Evolutionary conservation across 2,113 vertebrate species (phyloP).

Genomic region (Capra hircus): DNA sequence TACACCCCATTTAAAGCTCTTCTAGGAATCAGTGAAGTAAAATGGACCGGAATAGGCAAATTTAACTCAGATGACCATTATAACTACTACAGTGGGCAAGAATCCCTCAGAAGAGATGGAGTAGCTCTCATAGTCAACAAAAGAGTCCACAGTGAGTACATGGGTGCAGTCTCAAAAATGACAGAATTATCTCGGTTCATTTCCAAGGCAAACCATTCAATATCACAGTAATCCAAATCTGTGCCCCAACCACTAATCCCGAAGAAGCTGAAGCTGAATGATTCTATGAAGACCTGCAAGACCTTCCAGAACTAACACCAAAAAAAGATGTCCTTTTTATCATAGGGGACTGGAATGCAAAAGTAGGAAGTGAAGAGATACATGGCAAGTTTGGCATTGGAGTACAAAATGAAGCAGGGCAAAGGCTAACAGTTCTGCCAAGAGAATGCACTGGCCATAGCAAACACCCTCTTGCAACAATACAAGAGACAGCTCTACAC

Average conservation of each 20-base stretch:
- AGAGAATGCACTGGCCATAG: background rate
- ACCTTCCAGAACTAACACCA: background rate
- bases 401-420: background rate
- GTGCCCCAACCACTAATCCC: background rate
- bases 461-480: background rate
- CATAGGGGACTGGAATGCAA: background rate
- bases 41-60: background rate
- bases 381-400: background rate
- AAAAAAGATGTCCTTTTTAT: background rate
- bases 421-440: background rate
- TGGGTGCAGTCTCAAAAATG: background rate
- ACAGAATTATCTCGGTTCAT: accelerated
- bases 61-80: background rate
- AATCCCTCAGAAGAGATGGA: background rate
- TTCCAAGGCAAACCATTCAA: background rate
- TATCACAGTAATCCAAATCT: background rate
- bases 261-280: background rate
- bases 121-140: background rate
- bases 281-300: background rate
- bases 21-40: background rate
- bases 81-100: background rate
- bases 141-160: background rate
- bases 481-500: background rate
- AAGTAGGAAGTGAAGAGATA: background rate
- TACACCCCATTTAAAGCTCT: background rate